phyloP scores from a whole-genome alignment of 2,113 vertebrate genomes.

The Spea multiplicata region DNA sequence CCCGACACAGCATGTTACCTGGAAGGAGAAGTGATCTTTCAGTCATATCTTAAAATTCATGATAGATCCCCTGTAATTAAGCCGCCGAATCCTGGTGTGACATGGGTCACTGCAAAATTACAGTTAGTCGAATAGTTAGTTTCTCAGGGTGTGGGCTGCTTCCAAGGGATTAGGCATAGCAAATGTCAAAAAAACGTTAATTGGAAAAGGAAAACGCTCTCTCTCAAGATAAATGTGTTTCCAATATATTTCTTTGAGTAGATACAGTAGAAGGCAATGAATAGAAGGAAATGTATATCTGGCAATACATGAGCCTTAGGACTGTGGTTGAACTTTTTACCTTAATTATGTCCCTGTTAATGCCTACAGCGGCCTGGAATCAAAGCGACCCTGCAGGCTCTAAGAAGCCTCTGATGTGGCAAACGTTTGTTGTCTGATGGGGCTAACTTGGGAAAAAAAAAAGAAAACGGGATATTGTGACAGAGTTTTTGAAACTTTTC shows the following conservation, averaged over 20 bases:
- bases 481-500: conserved; percentile 74
- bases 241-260: conserved; percentile 73
- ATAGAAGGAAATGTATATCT: conserved; percentile 84
- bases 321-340: conserved; percentile 96
- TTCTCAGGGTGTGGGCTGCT: conserved; percentile 43
- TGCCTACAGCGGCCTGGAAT: conserved; percentile 89
- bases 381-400: conserved; percentile 82
- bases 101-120: background rate
- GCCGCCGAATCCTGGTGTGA: background rate
- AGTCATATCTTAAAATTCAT: no score
- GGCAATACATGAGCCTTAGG: conserved; percentile 78
- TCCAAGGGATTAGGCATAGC: conserved; percentile 71
- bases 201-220: conserved; percentile 72
- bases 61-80: no score
- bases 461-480: conserved; percentile 69
- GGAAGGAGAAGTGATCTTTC: no score
- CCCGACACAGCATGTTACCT: no score
- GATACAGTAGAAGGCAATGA: conserved; percentile 73
- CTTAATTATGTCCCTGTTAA: conserved; percentile 93
- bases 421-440: conserved; percentile 83
- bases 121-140: conserved; percentile 50
- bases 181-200: conserved; percentile 70
- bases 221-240: conserved; percentile 78
- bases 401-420: conserved; percentile 90
- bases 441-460: conserved; percentile 66